Evolutionary conservation across 2,888 invertebrate genomes (phyloP).

Genomic region (Beris chalybata): DNA sequence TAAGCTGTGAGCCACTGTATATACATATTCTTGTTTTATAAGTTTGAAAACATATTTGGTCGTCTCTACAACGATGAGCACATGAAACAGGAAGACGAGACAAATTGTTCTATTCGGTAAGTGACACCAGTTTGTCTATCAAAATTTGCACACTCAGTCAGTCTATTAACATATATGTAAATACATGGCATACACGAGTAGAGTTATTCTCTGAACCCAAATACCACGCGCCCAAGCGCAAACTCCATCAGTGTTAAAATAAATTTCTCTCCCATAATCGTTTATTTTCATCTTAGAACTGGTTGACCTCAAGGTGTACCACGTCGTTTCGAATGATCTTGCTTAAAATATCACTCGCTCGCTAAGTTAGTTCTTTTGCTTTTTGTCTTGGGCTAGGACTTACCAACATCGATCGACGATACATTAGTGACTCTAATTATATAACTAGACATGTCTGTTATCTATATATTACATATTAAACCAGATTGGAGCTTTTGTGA

Average conservation of each 20-base stretch:
- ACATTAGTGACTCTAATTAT: too few relatives aligned
- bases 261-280: slow-evolving; percentile 34
- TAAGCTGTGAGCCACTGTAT: too few relatives aligned
- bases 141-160: slow-evolving; percentile 1
- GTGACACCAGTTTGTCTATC: slow-evolving; percentile 32
- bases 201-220: slow-evolving; percentile 35
- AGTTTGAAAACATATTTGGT: not conserved
- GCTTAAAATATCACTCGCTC: not conserved
- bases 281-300: slow-evolving; percentile 35
- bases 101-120: slow-evolving; percentile 27
- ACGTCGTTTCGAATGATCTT: slow-evolving; percentile 2
- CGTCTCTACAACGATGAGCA: not conserved
- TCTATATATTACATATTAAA: too few relatives aligned
- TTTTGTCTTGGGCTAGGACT: too few relatives aligned
- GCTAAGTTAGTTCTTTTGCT: too few relatives aligned
- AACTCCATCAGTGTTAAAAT: slow-evolving; percentile 34
- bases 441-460: too few relatives aligned
- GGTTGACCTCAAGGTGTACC: slow-evolving; percentile 34
- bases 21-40: not conserved
- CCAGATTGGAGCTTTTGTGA: too few relatives aligned
- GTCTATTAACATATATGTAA: not conserved
- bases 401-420: too few relatives aligned
- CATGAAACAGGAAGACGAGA: slow-evolving; percentile 24
- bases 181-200: slow-evolving; percentile 14
- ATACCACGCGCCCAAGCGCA: slow-evolving; percentile 36